phyloP scores from a whole-genome alignment of 2,797 vertebrate genomes.

The Sciaenops ocellatus region DNA sequence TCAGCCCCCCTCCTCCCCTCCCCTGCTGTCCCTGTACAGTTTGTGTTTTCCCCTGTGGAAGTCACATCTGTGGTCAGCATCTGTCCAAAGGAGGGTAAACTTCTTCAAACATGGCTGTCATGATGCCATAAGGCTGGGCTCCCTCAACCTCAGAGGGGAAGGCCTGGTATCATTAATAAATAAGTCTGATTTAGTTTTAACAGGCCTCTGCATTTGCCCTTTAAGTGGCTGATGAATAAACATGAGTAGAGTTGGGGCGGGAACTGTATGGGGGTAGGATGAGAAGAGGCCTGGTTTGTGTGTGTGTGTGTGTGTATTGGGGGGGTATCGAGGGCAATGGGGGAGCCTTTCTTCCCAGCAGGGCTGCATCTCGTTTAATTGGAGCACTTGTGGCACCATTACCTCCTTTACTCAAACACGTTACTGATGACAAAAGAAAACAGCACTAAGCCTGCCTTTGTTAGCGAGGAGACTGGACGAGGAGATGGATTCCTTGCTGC shows the following conservation, averaged over 20 bases:
- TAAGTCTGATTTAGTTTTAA: conserved; percentile 82
- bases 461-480: conserved; percentile 64
- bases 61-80: conserved; percentile 50
- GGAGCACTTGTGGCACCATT: conserved; percentile 85
- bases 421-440: conserved; percentile 85
- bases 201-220: conserved; percentile 80
- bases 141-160: conserved; percentile 50
- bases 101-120: conserved; percentile 49
- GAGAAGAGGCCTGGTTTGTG: conserved; percentile 67
- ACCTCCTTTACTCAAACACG: conserved; percentile 85
- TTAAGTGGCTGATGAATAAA: conserved; percentile 88
- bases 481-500: conserved; percentile 70
- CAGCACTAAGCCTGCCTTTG: conserved; percentile 83
- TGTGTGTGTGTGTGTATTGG: conserved; percentile 38
- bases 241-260: conserved; percentile 82
- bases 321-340: conserved; percentile 67
- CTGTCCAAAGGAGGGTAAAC: conserved; percentile 28
- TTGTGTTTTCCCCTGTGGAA: conserved; percentile 53
- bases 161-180: conserved; percentile 71
- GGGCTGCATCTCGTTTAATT: conserved; percentile 85
- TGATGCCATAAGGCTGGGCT: conserved; percentile 48
- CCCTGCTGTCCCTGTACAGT: conserved; percentile 41
- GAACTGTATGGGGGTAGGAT: conserved; percentile 71
- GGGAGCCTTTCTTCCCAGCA: conserved; percentile 80
- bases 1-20: background rate